These are phyloP conservation scores for Hypsibius dujardini DNA, from an alignment of 1,140 invertebrate genomes.

Conservation along the genomic window DNA sequence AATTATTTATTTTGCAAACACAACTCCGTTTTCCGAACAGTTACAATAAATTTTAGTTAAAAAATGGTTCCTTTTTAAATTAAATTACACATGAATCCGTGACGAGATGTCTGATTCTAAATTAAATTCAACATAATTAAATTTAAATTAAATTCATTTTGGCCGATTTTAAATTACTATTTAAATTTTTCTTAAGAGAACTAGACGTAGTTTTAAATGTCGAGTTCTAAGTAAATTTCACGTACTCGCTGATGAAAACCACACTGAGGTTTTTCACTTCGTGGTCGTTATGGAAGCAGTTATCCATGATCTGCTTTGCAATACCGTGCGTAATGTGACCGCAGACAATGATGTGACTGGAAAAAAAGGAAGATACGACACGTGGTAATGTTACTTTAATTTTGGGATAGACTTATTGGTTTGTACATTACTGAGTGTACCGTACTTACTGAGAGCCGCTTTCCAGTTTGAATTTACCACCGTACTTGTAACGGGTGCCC, in stretches of 20 bases:
- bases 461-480: constrained; percentile 97
- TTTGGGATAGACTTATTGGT: not conserved
- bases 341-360: constrained; percentile 3
- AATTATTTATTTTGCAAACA: not conserved
- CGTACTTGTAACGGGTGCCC: constrained; percentile 96
- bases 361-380: not conserved
- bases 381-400: not conserved
- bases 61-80: too few relatives aligned
- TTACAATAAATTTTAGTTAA: too few relatives aligned
- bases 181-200: too few relatives aligned
- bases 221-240: not conserved
- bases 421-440: not conserved
- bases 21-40: not conserved
- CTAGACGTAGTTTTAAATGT: too few relatives aligned
- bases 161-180: too few relatives aligned
- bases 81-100: too few relatives aligned
- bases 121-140: too few relatives aligned
- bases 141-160: too few relatives aligned
- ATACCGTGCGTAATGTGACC: not conserved
- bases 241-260: not conserved
- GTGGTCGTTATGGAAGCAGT: not conserved
- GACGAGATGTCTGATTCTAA: too few relatives aligned
- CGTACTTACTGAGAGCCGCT: constrained; percentile 44
- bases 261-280: constrained; percentile 1
- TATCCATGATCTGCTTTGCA: not conserved